These are phyloP conservation scores for Neuroterus valhalla DNA, from an alignment of 1,140 invertebrate genomes.

Conservation along the genomic window DNA sequence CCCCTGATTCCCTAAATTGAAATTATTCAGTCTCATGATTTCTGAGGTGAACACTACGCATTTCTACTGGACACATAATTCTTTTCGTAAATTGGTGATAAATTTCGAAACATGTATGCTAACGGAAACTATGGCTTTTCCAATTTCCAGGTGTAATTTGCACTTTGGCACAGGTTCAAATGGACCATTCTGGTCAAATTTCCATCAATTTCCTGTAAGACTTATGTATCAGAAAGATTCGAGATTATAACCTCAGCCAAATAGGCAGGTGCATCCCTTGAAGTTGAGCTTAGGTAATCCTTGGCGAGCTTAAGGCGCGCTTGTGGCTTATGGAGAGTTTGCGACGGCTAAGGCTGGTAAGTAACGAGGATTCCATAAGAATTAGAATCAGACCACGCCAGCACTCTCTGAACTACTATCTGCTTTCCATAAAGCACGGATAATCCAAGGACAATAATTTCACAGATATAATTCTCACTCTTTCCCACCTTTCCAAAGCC, in stretches of 20 bases:
- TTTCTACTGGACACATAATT: too few species aligned
- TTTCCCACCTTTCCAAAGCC: neutral
- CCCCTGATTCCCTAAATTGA: too few species aligned
- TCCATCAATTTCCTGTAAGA: neutral
- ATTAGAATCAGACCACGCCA: slow-evolving; percentile 52
- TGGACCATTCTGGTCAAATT: neutral
- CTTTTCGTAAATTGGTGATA: too few species aligned
- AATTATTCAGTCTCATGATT: too few species aligned
- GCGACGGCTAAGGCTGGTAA: slow-evolving; percentile 49
- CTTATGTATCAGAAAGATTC: neutral
- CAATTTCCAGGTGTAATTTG: too few species aligned
- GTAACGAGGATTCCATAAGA: slow-evolving; percentile 53
- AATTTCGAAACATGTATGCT: too few species aligned
- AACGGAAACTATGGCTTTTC: too few species aligned
- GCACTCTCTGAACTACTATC: slow-evolving; percentile 36
- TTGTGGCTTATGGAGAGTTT: slow-evolving; percentile 55
- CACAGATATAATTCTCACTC: slow-evolving; percentile 36
- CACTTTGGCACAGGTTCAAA: too few species aligned
- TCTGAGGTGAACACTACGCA: too few species aligned
- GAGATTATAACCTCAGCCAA: slow-evolving; percentile 53
- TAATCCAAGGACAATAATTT: slow-evolving; percentile 46
- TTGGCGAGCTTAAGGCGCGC: slow-evolving; percentile 53
- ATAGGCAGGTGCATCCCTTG: slow-evolving; percentile 52
- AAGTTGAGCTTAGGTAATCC: slow-evolving; percentile 55
- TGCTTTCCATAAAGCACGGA: slow-evolving; percentile 39